Conservation (phyloP, 1,140 invertebrate genomes). For the Nebria ingens region DNA sequence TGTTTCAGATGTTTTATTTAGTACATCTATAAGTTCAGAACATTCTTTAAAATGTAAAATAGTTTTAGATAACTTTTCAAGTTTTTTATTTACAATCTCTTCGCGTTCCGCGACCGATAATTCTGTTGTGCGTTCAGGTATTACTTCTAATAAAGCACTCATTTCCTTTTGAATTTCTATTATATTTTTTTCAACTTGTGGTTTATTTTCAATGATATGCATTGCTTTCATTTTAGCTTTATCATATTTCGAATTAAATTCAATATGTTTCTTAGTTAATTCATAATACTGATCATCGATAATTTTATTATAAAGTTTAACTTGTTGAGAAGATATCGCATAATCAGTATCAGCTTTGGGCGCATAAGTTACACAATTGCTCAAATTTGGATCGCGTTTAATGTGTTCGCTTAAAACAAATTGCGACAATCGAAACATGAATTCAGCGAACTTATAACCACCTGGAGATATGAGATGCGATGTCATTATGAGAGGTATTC, state of each 20-base stretch:
- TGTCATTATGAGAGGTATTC: slow-evolving; percentile 23
- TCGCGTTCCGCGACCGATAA: background rate
- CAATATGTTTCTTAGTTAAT: background rate
- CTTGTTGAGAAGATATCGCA: background rate
- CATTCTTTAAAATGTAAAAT: background rate
- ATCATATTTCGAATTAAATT: background rate
- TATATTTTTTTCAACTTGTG: background rate
- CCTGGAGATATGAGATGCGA: slow-evolving; percentile 28
- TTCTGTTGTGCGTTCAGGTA: too few species aligned
- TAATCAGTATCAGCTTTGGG: background rate
- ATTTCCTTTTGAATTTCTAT: background rate
- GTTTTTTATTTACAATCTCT: background rate
- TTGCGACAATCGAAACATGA: slow-evolving; percentile 26
- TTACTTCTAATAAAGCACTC: too few species aligned
- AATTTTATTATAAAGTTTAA: background rate
- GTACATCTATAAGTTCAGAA: background rate
- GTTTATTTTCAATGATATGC: background rate
- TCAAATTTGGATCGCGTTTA: background rate
- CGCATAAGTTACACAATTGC: background rate
- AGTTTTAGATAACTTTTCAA: background rate
- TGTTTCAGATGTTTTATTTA: background rate
- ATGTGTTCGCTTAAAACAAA: slow-evolving; percentile 21
- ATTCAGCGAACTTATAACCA: slow-evolving; percentile 24
- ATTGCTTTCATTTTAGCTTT: background rate
- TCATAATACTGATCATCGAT: background rate